These are phyloP conservation scores for Zosterops pallidus DNA, from an alignment of 2,113 vertebrate species.

Conservation along the genomic window DNA sequence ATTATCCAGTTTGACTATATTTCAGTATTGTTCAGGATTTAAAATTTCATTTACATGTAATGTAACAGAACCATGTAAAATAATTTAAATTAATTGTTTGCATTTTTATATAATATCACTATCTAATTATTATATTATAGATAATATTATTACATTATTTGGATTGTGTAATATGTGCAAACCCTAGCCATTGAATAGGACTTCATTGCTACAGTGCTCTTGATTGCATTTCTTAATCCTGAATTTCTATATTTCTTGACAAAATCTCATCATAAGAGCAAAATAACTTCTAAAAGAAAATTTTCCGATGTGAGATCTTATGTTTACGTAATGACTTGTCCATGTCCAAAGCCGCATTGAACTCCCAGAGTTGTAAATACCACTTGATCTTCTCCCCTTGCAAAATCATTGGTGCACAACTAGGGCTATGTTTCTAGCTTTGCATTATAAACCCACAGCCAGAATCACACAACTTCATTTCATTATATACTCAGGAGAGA, in stretches of 20 bases:
- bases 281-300: not conserved
- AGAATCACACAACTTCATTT: not conserved
- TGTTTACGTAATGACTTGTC: not conserved
- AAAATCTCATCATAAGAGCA: not conserved
- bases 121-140: not conserved
- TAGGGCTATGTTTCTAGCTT: not conserved
- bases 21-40: not conserved
- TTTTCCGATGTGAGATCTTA: not conserved
- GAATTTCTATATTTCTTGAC: not conserved
- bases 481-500: not conserved
- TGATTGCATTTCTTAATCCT: not conserved
- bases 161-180: not conserved
- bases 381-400: not conserved
- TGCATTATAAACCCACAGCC: not conserved
- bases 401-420: not conserved
- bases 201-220: not conserved
- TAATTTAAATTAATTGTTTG: not conserved
- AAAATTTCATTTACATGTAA: not conserved
- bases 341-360: not conserved
- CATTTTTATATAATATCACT: not conserved
- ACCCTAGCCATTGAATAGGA: not conserved
- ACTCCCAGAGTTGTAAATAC: not conserved
- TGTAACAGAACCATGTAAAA: not conserved
- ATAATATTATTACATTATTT: not conserved
- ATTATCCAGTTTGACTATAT: not conserved